Base-by-base conservation (phyloP, 92 coral and sea anemone species). In the Phenganax marumi region DNA sequence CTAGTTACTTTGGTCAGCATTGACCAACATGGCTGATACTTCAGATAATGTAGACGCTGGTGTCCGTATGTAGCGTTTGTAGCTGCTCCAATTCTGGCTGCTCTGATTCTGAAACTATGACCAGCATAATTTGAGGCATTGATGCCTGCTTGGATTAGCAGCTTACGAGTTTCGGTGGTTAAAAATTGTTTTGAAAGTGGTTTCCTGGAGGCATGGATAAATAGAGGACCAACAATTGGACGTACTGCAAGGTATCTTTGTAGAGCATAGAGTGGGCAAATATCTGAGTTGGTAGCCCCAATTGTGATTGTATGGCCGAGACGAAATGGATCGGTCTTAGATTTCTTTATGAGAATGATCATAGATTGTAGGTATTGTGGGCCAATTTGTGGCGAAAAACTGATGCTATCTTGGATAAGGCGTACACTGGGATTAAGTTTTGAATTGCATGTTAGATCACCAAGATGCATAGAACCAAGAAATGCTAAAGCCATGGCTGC, bases 241-340 rank as follows among this genome's bases (percentile, higher is more conserved):
- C 89, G 72, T 54, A 8, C n/a, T 10, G 51, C 2, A 1, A 86
- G 33, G 58, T 86, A 89, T 3, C 17, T 24, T 47, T 52, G 46
- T 56, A 88, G 74, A 13, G 89, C 89, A 19, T 14, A 16, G 24
- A 76, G 70, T 8, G 91, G 91, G 55, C 89, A 89, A 9, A 88
- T 19, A 3, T 12, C 0, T 4, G 49, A 53, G 33, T 88, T 57
- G 4, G 81, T 70, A 14, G 65, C 68, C 19, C 89, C 89, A 25
- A 89, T 71, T 16, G 72, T 53, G 22, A 89, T 68, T 9, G 85
- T 71, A 11, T 86, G 83, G 48, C 86, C 82, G 33, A 74, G 56
- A 26, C 91, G 83, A 54, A 88, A 85, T 3, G 87, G 91, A 24
- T 89, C 91, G 3, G 85, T 81, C 57, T 81, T 85, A 22, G 86